Conservation (phyloP, 2,113 vertebrate genomes). For the Pithys albifrons region DNA sequence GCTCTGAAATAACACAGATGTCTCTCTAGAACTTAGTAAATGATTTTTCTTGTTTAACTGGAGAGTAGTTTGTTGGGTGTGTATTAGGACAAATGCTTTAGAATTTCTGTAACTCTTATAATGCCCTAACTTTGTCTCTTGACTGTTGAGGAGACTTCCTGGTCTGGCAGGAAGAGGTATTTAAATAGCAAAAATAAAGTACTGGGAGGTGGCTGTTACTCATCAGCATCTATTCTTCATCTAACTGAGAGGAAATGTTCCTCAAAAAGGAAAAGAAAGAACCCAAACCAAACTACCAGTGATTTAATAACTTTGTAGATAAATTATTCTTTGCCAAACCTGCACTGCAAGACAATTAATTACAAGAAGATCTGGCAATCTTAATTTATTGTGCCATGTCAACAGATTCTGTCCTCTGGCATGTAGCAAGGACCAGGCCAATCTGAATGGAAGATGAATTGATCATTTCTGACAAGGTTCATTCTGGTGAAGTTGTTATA, state of each 20-base stretch:
- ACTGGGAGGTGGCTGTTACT: not conserved
- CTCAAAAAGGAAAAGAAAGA: not conserved
- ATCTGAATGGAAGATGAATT: not conserved
- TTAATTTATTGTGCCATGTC: not conserved
- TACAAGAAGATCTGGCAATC: constrained; percentile 14
- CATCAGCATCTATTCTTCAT: not conserved
- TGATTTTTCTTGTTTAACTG: not conserved
- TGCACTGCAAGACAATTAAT: constrained; percentile 38
- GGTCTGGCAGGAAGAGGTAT: not conserved
- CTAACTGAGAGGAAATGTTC: not conserved
- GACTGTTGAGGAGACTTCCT: not conserved
- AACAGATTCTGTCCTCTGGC: constrained; percentile 19
- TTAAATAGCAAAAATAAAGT: not conserved
- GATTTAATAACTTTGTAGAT: not conserved
- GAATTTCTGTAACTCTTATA: not conserved
- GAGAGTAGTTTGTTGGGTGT: not conserved
- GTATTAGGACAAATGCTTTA: not conserved
- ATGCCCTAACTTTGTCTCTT: not conserved
- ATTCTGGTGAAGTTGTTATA: constrained; percentile 23
- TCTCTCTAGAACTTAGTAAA: not conserved
- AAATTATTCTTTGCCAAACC: constrained; percentile 25
- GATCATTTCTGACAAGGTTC: constrained; percentile 59
- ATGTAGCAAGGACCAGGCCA: constrained; percentile 9
- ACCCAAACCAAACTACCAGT: not conserved
- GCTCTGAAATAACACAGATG: not conserved